phyloP scores from a whole-genome alignment of 2,888 invertebrate genomes.

The Diplolepis rosae region DNA sequence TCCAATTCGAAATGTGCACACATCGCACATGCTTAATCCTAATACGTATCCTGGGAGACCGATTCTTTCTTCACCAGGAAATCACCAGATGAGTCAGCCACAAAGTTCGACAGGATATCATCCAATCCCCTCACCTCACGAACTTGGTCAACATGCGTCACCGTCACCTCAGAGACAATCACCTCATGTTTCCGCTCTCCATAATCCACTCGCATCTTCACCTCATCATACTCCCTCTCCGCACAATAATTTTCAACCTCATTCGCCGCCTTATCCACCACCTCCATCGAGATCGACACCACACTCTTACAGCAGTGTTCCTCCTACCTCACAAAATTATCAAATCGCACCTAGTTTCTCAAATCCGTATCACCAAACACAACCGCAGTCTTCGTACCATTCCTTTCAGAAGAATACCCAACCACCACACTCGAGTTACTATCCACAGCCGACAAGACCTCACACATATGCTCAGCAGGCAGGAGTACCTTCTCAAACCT shows the following conservation, averaged over 20 bases:
- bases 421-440: constrained; percentile 54
- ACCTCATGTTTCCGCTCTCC: constrained; percentile 59
- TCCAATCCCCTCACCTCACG: constrained; percentile 48
- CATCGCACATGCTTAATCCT: constrained; percentile 31
- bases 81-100: constrained; percentile 10
- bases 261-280: constrained; percentile 71
- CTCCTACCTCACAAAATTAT: constrained; percentile 74
- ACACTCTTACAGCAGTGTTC: constrained; percentile 64
- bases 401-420: constrained; percentile 66
- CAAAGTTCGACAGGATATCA: constrained; percentile 46
- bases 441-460: constrained; percentile 57
- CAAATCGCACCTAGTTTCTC: constrained; percentile 63
- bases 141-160: constrained; percentile 55
- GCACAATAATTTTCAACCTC: constrained; percentile 73
- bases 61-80: not conserved
- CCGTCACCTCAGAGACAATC: constrained; percentile 63
- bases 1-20: constrained; percentile 55
- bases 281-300: constrained; percentile 77
- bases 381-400: constrained; percentile 67
- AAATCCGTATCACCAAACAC: constrained; percentile 71
- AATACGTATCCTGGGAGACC: constrained; percentile 33
- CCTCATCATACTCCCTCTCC: constrained; percentile 65
- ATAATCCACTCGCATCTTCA: constrained; percentile 60
- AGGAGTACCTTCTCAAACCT: constrained; percentile 28
- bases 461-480: constrained; percentile 51